Conservation (phyloP, 2,113 vertebrate genomes). For the Opisthocomus hoazin region DNA sequence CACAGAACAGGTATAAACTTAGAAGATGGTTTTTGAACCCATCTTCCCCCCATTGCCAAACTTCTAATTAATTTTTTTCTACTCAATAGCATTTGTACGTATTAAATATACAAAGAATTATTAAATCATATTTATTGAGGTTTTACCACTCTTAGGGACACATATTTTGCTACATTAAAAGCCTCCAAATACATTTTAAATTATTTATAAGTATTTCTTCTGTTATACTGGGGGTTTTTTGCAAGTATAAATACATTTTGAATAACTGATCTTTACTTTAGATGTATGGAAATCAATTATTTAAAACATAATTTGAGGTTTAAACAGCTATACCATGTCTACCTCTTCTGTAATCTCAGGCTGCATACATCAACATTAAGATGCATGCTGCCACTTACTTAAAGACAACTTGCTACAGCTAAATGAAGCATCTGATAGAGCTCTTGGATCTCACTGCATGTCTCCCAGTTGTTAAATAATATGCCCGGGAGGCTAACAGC, state of each 20-base stretch:
- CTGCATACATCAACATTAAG: not conserved
- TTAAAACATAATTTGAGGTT: constrained; percentile 37
- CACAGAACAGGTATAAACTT: not conserved
- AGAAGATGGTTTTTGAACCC: not conserved
- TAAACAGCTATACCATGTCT: not conserved
- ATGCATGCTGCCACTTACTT: not conserved
- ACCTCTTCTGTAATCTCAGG: not conserved
- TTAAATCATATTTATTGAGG: not conserved
- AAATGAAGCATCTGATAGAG: not conserved
- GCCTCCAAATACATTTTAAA: constrained; percentile 24
- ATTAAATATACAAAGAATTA: not conserved
- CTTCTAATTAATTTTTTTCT: not conserved
- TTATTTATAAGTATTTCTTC: constrained; percentile 44
- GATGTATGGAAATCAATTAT: constrained; percentile 33
- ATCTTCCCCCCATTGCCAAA: not conserved
- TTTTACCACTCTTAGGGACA: not conserved
- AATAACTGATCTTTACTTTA: constrained; percentile 38
- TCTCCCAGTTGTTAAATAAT: not conserved
- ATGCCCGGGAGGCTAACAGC: not conserved
- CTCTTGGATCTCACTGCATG: not conserved
- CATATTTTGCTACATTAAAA: constrained; percentile 30
- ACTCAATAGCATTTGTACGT: not conserved
- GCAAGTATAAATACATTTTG: constrained; percentile 13
- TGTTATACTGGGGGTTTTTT: not conserved
- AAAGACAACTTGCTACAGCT: not conserved